phyloP scores from a whole-genome alignment of 2,888 invertebrate genomes.

The Leptopilina myrica region DNA sequence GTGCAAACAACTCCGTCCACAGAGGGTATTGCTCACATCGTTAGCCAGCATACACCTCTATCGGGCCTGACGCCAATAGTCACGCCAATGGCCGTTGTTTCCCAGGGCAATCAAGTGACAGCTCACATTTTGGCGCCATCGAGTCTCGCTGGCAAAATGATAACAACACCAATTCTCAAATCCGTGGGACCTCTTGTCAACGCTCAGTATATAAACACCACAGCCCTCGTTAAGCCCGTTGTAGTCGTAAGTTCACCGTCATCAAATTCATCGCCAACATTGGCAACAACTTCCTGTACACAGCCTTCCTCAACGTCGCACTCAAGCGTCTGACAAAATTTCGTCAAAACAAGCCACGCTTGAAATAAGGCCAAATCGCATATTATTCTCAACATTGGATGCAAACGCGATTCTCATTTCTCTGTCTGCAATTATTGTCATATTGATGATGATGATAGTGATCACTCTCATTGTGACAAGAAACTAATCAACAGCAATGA shows the following conservation, averaged over 20 bases:
- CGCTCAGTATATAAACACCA: constrained; percentile 83
- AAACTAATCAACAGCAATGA: constrained; percentile 22
- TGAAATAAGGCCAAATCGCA: constrained; percentile 63
- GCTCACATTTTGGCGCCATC: constrained; percentile 82
- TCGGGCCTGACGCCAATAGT: constrained; percentile 81
- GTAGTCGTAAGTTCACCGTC: constrained; percentile 81
- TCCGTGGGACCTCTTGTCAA: constrained; percentile 81
- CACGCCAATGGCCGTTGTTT: constrained; percentile 80
- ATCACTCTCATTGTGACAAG: constrained; percentile 31
- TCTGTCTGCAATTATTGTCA: constrained; percentile 39
- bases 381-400: constrained; percentile 38
- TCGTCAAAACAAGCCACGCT: constrained; percentile 62
- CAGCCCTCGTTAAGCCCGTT: constrained; percentile 83
- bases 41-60: constrained; percentile 72
- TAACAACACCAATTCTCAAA: constrained; percentile 79
- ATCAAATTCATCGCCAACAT: constrained; percentile 66
- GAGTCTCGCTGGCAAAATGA: constrained; percentile 83
- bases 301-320: constrained; percentile 66
- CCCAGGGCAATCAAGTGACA: constrained; percentile 79
- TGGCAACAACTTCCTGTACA: constrained; percentile 68
- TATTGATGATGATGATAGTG: constrained; percentile 21
- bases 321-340: constrained; percentile 73
- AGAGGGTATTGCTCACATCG: constrained; percentile 76
- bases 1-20: constrained; percentile 72
- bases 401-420: constrained; percentile 43